A percentile compares a stretch with the other conserved stretches of the same genome.
Conservation (phyloP, 2,797 vertebrate genomes). For the Pelodytes ibericus region DNA sequence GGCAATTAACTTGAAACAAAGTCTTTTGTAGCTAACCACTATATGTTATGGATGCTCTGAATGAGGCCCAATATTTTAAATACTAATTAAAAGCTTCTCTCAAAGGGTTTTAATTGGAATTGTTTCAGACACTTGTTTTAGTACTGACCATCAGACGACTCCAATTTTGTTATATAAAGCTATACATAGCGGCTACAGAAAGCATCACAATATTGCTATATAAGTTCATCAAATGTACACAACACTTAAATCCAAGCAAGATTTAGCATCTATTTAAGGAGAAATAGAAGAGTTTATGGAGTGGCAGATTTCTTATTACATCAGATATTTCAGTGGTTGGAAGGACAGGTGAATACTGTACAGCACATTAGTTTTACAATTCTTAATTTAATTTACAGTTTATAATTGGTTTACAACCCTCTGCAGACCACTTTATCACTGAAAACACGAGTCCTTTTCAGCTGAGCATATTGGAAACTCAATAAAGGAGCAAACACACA, state of each 20-base stretch:
- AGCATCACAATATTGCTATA: background rate
- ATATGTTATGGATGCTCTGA: no score
- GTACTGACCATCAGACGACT: no score
- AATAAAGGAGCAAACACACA: constrained; percentile 38
- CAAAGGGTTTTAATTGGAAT: no score
- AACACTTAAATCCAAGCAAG: background rate
- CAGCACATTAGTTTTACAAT: constrained; percentile 53
- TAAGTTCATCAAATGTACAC: background rate
- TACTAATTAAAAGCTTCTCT: no score
- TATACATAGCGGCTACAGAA: background rate
- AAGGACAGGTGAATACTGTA: constrained; percentile 46
- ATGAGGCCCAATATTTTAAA: no score
- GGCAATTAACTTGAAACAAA: no score
- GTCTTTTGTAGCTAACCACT: no score
- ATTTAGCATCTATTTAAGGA: background rate
- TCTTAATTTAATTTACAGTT: constrained; percentile 49
- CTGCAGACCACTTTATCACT: constrained; percentile 41
- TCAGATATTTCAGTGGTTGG: constrained; percentile 21
- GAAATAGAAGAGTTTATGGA: constrained; percentile 9
- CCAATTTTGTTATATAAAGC: background rate
- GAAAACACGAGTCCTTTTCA: background rate
- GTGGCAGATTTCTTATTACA: constrained; percentile 14
- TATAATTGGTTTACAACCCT: constrained; percentile 53
- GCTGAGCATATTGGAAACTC: constrained; percentile 32
- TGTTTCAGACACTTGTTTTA: no score